phyloP scores from a whole-genome alignment of 2,888 invertebrate species.

The Agrotis clavis region DNA sequence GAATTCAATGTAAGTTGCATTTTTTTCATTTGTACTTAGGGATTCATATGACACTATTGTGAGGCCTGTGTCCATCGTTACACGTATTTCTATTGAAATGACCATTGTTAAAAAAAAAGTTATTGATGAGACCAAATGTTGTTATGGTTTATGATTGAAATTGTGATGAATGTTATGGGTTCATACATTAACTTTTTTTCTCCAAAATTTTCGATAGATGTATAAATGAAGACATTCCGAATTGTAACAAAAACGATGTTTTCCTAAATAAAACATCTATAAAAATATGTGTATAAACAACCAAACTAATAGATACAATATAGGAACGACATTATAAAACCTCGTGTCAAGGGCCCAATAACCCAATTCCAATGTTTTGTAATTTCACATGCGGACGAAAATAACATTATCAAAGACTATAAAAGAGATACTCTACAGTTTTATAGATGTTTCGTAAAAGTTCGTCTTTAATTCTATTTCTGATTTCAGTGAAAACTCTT shows the following conservation, averaged over 20 bases:
- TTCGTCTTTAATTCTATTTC: neutral
- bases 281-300: slow-evolving; percentile 1
- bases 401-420: slow-evolving; percentile 57
- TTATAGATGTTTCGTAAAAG: neutral
- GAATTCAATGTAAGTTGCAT: slow-evolving; percentile 61
- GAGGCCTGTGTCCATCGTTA: neutral
- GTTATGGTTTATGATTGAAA: neutral
- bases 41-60: neutral
- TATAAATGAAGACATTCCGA: neutral
- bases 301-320: slow-evolving; percentile 13
- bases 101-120: neutral
- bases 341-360: slow-evolving; percentile 82
- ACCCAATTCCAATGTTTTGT: slow-evolving; percentile 78
- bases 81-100: neutral
- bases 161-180: slow-evolving; percentile 29
- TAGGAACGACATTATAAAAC: slow-evolving; percentile 59
- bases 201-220: slow-evolving; percentile 2
- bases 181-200: neutral
- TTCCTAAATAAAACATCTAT: neutral
- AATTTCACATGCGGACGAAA: slow-evolving; percentile 70
- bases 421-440: slow-evolving; percentile 13
- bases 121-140: neutral
- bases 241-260: neutral
- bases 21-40: slow-evolving; percentile 1
- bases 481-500: neutral